phyloP scores from a whole-genome alignment of 2,797 vertebrate species.

The Arvicola amphibius region DNA sequence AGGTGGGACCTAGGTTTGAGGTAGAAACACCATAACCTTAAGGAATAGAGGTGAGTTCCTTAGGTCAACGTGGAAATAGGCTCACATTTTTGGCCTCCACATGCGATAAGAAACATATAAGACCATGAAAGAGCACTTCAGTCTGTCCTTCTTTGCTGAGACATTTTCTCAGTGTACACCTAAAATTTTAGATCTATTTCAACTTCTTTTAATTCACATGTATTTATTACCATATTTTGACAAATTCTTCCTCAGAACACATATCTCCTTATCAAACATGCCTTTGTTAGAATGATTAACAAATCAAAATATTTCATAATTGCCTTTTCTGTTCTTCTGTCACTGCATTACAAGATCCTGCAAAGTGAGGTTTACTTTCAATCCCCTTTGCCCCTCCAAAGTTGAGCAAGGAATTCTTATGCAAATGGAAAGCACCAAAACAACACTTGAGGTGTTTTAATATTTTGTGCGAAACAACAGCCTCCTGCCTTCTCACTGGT shows the following conservation, averaged over 20 bases:
- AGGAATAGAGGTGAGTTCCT: too few species aligned
- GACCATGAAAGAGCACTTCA: neutral
- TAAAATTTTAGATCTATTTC: neutral
- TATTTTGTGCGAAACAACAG: neutral
- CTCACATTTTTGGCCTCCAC: too few species aligned
- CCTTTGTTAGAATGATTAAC: neutral
- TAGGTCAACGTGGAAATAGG: too few species aligned
- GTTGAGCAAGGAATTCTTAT: neutral
- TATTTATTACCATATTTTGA: neutral
- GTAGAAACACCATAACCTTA: too few species aligned
- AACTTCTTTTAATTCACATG: neutral
- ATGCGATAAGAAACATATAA: accelerated
- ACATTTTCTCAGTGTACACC: neutral
- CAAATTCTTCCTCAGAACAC: neutral
- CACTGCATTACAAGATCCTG: neutral
- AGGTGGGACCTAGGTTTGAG: too few species aligned
- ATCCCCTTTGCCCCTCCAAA: neutral
- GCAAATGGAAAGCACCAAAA: neutral
- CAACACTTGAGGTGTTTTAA: neutral
- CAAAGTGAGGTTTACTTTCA: neutral
- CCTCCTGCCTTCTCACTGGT: neutral
- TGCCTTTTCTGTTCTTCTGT: neutral
- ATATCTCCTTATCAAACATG: neutral
- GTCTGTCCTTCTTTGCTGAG: neutral
- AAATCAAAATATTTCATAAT: neutral